Conservation (phyloP, 2,888 invertebrate genomes). For the Allygus modestus region DNA sequence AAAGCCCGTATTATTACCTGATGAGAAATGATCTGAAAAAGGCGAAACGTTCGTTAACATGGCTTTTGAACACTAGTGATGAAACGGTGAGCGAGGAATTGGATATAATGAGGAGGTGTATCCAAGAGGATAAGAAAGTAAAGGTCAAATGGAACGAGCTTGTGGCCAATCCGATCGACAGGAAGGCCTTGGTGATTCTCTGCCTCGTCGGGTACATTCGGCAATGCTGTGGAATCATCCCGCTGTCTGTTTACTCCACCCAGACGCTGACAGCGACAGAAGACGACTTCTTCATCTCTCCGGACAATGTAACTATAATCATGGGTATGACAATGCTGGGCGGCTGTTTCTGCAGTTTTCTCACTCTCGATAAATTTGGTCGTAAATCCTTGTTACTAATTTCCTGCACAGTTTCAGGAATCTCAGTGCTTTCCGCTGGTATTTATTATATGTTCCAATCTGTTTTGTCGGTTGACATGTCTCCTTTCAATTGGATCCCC, state of each 20-base stretch:
- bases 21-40: conserved; percentile 75
- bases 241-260: conserved; percentile 44
- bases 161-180: conserved; percentile 8
- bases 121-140: conserved; percentile 12
- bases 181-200: conserved; percentile 29
- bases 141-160: conserved; percentile 9
- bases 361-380: conserved; percentile 32
- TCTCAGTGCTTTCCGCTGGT: not conserved
- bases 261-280: not conserved
- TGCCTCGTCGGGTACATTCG: not conserved
- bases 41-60: not conserved
- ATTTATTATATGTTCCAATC: conserved; percentile 10
- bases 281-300: conserved; percentile 28
- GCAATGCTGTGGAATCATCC: conserved; percentile 1
- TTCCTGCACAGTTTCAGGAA: conserved; percentile 17
- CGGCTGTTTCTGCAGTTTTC: not conserved
- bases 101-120: not conserved
- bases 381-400: conserved; percentile 4
- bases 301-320: conserved; percentile 21
- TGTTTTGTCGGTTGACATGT: not conserved
- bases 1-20: conserved; percentile 80
- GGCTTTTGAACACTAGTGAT: not conserved
- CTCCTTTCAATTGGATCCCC: conserved; percentile 13
- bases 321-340: conserved; percentile 30
- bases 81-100: not conserved